Evolutionary conservation across 2,888 invertebrate species (phyloP), one percentile per base, ranked within the genome.

Genomic region (Drosophila infuscata): DNA sequence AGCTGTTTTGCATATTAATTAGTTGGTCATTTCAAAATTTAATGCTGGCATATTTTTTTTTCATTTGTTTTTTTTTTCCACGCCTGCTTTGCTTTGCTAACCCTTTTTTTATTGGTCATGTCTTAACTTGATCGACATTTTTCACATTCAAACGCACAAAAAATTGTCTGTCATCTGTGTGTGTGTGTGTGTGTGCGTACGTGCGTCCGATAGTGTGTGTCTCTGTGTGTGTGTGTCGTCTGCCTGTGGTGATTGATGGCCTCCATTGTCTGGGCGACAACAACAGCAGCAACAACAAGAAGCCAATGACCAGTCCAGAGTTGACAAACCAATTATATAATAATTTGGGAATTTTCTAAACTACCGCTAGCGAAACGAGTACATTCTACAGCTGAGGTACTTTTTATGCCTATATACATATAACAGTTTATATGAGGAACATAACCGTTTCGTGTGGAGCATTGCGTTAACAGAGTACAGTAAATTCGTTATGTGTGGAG

Each of bases 1-100:
- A 46, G 63, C 73, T 80, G 74, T 51, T 79, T 73, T 74, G 86
- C 77, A 88, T 88, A 58, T 70, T 86, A 85, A 90, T 90, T 85
- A 79, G 72, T 65, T 63, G 63, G 32, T 43, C 51, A 64, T 57
- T 65, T 30, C 48, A 58, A 70, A 69, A 53, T 81, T 61, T 53
- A 17, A n/a, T 29, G 15, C 35, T 15, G 33, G 2, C 15, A 53
- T 20, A 33, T 38, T 67, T 46, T 46, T 17, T 63, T 59, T 58
- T 48, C 25, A 29, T 65, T 61, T 62, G 25, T 25, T 25, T 25
- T 25, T 25, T 25, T n/a, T 53, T 38, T 56, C 12, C 58, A 32
- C 25, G 65, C 41, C 43, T 6, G 49, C 46, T 60, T 64, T 46
- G 41, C 52, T 53, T 12, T 12, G 35, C 32, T 41, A 59, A 65